A percentile compares a stretch with the other conserved stretches of the same genome.
Conservation (phyloP, 1,140 invertebrate species). For the Tribolium castaneum region DNA sequence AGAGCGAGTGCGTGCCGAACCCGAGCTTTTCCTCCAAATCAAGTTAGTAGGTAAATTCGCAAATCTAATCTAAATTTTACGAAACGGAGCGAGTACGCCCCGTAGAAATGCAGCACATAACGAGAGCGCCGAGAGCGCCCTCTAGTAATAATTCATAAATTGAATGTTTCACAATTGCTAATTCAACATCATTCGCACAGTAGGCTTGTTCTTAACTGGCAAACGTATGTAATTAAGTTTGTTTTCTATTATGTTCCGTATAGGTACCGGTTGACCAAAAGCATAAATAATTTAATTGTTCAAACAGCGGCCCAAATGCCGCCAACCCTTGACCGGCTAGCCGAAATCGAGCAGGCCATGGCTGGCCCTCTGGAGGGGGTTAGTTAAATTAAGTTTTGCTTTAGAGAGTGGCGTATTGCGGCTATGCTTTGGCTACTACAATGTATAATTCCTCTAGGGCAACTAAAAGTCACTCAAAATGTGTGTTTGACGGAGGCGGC, state of each 20-base stretch:
- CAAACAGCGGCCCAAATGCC: conserved; percentile 16
- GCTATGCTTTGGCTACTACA: conserved; percentile 48
- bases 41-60: conserved; percentile 50
- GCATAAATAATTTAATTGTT: conserved; percentile 62
- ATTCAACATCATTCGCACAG: conserved; percentile 62
- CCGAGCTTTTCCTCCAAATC: conserved; percentile 43
- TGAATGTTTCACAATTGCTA: conserved; percentile 64
- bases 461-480: conserved; percentile 55
- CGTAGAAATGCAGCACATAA: conserved; percentile 27
- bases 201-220: conserved; percentile 58
- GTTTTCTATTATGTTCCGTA: conserved; percentile 64
- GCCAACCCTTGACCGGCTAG: neutral
- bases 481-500: conserved; percentile 43
- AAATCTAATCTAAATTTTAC: conserved; percentile 51
- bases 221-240: conserved; percentile 63
- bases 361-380: conserved; percentile 42
- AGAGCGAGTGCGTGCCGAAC: conserved; percentile 1
- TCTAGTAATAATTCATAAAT: conserved; percentile 63
- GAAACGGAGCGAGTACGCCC: conserved; percentile 32
- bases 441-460: conserved; percentile 54
- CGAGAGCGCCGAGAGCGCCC: conserved; percentile 41
- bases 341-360: neutral
- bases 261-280: conserved; percentile 61
- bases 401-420: conserved; percentile 51
- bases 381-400: conserved; percentile 56